phyloP scores from a whole-genome alignment of 2,797 vertebrate species.

The Typhlichthys subterraneus region DNA sequence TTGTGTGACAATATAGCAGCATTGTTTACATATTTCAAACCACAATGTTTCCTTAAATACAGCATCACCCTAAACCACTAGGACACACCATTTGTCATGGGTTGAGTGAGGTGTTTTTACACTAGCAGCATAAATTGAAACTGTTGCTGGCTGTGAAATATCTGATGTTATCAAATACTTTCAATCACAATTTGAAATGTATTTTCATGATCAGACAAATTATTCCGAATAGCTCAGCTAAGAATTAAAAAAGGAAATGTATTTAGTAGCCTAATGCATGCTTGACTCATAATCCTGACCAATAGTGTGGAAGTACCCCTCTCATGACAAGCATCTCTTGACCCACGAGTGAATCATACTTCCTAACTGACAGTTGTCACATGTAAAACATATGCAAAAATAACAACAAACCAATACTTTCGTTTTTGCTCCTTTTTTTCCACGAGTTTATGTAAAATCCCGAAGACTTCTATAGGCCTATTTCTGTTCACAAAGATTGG shows the following conservation, averaged over 20 bases:
- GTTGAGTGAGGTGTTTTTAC: constrained; percentile 30
- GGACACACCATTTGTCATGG: constrained; percentile 43
- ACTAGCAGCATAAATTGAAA: constrained; percentile 25
- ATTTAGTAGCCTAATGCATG: neutral
- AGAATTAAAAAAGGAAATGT: too few relatives aligned
- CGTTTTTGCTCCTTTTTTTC: too few relatives aligned
- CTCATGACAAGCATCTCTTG: constrained; percentile 54
- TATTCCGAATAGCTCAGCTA: too few relatives aligned
- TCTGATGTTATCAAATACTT: too few relatives aligned
- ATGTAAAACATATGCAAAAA: constrained; percentile 37
- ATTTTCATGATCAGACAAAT: too few relatives aligned
- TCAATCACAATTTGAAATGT: too few relatives aligned
- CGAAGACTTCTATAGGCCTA: too few relatives aligned
- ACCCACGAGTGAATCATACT: constrained; percentile 55
- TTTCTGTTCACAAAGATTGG: too few relatives aligned
- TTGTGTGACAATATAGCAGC: neutral
- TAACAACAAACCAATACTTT: too few relatives aligned
- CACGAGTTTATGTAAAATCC: too few relatives aligned
- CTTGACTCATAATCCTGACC: neutral
- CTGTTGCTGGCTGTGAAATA: constrained; percentile 7
- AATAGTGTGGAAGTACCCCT: constrained; percentile 50
- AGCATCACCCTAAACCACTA: neutral
- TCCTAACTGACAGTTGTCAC: constrained; percentile 45
- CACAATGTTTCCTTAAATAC: constrained; percentile 10
- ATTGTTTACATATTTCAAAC: neutral